A percentile compares a stretch with the other conserved stretches of the same genome.
Evolutionary conservation across 2,888 invertebrate species (phyloP).

Genomic region (Lithophane socia): DNA sequence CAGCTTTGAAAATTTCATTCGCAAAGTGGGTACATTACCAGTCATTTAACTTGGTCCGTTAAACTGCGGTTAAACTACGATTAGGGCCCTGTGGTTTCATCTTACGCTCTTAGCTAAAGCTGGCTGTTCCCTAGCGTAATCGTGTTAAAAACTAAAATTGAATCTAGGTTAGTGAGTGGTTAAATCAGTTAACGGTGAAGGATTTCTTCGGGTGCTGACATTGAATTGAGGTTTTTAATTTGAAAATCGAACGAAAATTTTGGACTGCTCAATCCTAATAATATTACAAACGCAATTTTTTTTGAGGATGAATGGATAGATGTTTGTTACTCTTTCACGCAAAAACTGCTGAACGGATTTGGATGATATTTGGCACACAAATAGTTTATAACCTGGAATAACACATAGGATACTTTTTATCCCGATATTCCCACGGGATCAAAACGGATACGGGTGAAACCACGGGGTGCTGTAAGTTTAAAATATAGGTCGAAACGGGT

Average conservation of each 20-base stretch:
- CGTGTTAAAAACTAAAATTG: slow-evolving; percentile 62
- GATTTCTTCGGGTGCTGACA: slow-evolving; percentile 1
- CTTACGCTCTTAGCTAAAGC: slow-evolving; percentile 59
- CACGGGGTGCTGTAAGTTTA: neutral
- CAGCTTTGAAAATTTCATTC: slow-evolving; percentile 71
- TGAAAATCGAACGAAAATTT: slow-evolving; percentile 18
- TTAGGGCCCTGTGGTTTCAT: slow-evolving; percentile 72
- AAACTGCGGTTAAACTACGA: slow-evolving; percentile 78
- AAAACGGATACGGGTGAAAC: too few species aligned
- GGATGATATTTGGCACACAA: too few species aligned
- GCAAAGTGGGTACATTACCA: slow-evolving; percentile 82
- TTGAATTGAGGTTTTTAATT: slow-evolving; percentile 14
- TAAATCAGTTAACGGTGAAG: slow-evolving; percentile 27
- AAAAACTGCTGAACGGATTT: too few species aligned
- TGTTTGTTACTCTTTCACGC: too few species aligned
- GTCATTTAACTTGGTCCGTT: slow-evolving; percentile 82
- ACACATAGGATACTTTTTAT: too few species aligned
- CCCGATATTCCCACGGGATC: too few species aligned
- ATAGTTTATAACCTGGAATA: too few species aligned
- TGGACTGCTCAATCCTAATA: slow-evolving; percentile 6
- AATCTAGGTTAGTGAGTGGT: slow-evolving; percentile 48
- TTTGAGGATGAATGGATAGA: too few species aligned
- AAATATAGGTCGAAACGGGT: slow-evolving; percentile 7
- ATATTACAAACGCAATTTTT: too few species aligned
- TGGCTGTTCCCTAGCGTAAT: slow-evolving; percentile 46